These are phyloP conservation scores for Norana najaformis DNA, from an alignment of 2,888 invertebrate species.

Conservation along the genomic window DNA sequence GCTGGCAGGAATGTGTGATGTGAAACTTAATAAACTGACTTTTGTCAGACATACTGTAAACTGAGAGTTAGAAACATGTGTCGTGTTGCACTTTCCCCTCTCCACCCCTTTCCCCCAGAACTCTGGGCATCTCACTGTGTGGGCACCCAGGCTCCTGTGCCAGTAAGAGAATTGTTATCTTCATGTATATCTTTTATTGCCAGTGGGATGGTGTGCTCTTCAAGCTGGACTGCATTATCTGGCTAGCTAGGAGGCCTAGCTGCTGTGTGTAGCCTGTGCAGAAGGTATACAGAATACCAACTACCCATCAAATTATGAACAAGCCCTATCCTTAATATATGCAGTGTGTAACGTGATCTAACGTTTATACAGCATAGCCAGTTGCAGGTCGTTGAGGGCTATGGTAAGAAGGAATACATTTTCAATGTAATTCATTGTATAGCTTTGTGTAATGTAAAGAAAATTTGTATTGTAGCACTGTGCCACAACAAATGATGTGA, in stretches of 20 bases:
- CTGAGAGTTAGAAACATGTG: neutral
- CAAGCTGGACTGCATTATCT: neutral
- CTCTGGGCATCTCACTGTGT: neutral
- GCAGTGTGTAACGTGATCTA: neutral
- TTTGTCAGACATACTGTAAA: too few relatives aligned
- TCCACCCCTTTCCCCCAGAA: neutral
- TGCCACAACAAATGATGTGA: neutral
- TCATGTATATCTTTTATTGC: neutral
- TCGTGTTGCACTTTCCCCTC: neutral
- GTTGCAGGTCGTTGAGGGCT: neutral
- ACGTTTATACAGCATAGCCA: neutral
- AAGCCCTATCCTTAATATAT: neutral
- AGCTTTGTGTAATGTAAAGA: neutral
- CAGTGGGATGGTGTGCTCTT: neutral
- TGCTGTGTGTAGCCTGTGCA: constrained; percentile 1
- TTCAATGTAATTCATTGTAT: neutral
- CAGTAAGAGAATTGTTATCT: neutral
- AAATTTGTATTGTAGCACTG: neutral
- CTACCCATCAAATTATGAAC: neutral
- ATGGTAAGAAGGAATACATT: neutral
- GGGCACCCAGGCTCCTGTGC: neutral
- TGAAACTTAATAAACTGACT: too few relatives aligned
- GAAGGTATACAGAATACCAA: neutral
- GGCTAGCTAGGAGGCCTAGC: neutral
- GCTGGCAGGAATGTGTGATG: neutral